Percentiles rank a stretch among this genome's conserved stretches.
phyloP scores from a whole-genome alignment of 2,113 vertebrate species.

The Onychostoma macrolepis region DNA sequence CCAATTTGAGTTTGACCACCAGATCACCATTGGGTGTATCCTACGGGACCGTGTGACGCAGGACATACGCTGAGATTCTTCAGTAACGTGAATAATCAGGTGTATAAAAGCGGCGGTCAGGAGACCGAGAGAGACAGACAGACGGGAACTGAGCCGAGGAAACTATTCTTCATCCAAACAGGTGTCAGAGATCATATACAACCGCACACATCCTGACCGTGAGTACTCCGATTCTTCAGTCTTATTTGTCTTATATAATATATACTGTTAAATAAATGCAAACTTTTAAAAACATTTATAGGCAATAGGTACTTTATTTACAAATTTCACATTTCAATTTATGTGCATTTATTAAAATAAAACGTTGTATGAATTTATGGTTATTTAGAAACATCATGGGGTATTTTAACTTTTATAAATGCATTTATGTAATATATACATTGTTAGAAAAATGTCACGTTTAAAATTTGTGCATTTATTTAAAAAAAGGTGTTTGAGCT shows the following conservation, averaged over 20 bases:
- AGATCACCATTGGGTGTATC: slow-evolving; percentile 62
- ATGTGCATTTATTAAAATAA: not conserved
- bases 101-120: slow-evolving; percentile 77
- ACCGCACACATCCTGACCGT: slow-evolving; percentile 22
- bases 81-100: slow-evolving; percentile 49
- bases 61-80: slow-evolving; percentile 70
- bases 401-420: not conserved
- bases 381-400: not conserved
- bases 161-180: slow-evolving; percentile 9
- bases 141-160: slow-evolving; percentile 49
- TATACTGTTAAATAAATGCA: not conserved
- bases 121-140: slow-evolving; percentile 14
- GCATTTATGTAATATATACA: too few species aligned
- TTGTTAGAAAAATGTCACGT: too few species aligned
- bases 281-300: not conserved
- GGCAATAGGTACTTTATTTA: not conserved
- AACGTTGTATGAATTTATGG: too few species aligned
- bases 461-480: too few species aligned
- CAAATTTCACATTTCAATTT: not conserved
- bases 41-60: slow-evolving; percentile 83
- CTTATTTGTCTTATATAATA: not conserved
- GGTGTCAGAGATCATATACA: slow-evolving; percentile 65
- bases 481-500: too few species aligned
- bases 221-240: not conserved
- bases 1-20: slow-evolving; percentile 34